phyloP scores from a whole-genome alignment of 1,140 invertebrate species.

The Calephelis nemesis region DNA sequence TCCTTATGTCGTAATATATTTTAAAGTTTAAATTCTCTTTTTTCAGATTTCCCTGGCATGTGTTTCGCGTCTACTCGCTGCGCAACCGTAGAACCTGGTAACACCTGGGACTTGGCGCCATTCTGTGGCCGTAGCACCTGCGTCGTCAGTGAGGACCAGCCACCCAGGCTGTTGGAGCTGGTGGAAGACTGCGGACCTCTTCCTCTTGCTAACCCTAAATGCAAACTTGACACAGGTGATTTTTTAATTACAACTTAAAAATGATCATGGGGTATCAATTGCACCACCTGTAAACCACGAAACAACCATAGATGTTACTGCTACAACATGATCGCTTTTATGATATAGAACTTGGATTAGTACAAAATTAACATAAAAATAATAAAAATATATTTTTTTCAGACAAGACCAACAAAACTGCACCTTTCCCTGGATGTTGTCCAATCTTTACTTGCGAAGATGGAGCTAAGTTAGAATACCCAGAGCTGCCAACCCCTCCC shows the following conservation, averaged over 20 bases:
- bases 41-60: conserved; percentile 92
- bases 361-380: too few relatives aligned
- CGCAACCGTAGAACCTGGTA: conserved; percentile 89
- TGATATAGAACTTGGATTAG: too few relatives aligned
- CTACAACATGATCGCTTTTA: too few relatives aligned
- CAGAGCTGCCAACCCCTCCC: conserved; percentile 85
- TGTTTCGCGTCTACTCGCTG: conserved; percentile 94
- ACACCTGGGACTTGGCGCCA: conserved; percentile 90
- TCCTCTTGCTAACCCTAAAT: conserved; percentile 91
- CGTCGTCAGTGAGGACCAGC: conserved; percentile 86
- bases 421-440: conserved; percentile 91
- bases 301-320: too few relatives aligned
- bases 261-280: not conserved
- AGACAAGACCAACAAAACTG: conserved; percentile 93
- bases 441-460: conserved; percentile 91
- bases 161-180: conserved; percentile 87
- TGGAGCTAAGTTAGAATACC: conserved; percentile 91
- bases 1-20: too few relatives aligned
- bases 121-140: conserved; percentile 94
- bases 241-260: not conserved
- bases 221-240: conserved; percentile 86
- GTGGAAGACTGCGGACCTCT: conserved; percentile 93
- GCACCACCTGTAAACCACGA: too few relatives aligned
- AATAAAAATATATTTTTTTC: conserved; percentile 45
- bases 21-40: conserved; percentile 24